A percentile compares a stretch with the other conserved stretches of the same genome.
phyloP scores from a whole-genome alignment of 2,797 vertebrate species.

The Coreius guichenoti region DNA sequence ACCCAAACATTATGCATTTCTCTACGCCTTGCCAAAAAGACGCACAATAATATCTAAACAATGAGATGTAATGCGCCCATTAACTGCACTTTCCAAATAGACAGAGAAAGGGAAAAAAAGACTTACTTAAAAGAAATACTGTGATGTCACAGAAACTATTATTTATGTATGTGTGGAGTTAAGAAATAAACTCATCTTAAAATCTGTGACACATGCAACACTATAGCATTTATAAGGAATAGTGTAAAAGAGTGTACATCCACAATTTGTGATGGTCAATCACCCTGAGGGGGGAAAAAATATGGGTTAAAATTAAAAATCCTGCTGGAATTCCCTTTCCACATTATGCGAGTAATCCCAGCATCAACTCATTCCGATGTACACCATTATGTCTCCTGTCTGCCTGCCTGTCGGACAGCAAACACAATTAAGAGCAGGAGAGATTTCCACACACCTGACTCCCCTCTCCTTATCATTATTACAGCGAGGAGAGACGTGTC shows the following conservation, averaged over 20 bases:
- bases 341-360: constrained; percentile 60
- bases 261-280: constrained; percentile 31
- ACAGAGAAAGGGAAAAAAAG: constrained; percentile 34
- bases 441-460: constrained; percentile 64
- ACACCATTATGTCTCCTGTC: constrained; percentile 25
- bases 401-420: constrained; percentile 49
- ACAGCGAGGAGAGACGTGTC: constrained; percentile 36
- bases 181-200: not conserved
- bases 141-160: constrained; percentile 50
- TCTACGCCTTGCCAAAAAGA: constrained; percentile 57
- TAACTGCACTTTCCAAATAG: constrained; percentile 46
- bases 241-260: not conserved
- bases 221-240: not conserved
- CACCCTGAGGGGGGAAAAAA: constrained; percentile 15
- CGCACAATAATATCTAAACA: constrained; percentile 67
- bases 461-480: constrained; percentile 52
- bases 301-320: constrained; percentile 43
- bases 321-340: constrained; percentile 48
- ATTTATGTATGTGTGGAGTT: not conserved
- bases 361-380: constrained; percentile 49
- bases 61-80: constrained; percentile 69
- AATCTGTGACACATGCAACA: not conserved
- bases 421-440: constrained; percentile 62
- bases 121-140: constrained; percentile 61
- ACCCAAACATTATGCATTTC: constrained; percentile 63